Evolutionary conservation across 1,140 invertebrate genomes (phyloP).

Genomic region (Dysdera silvatica): DNA sequence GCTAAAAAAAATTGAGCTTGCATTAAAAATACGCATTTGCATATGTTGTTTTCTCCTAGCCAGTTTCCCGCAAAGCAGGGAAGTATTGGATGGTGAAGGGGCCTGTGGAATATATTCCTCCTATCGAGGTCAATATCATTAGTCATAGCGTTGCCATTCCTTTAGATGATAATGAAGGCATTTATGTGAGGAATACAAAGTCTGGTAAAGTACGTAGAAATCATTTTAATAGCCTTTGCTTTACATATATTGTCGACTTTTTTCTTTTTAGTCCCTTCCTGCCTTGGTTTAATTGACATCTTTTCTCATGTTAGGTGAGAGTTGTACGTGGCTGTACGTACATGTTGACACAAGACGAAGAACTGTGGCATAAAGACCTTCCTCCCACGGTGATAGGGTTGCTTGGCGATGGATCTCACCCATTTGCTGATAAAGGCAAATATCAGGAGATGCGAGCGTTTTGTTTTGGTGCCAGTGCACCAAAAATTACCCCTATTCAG

Average conservation of each 20-base stretch:
- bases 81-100: conserved; percentile 52
- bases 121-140: conserved; percentile 49
- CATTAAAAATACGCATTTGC: neutral
- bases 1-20: neutral
- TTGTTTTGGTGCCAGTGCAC: neutral
- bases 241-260: neutral
- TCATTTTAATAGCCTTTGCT: too few relatives aligned
- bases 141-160: conserved; percentile 47
- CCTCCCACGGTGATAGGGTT: conserved; percentile 45
- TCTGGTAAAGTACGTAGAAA: conserved; percentile 45
- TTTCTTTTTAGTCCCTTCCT: neutral
- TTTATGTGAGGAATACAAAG: conserved; percentile 51
- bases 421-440: conserved; percentile 44
- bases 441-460: conserved; percentile 5
- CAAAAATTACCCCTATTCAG: neutral
- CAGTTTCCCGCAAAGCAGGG: conserved; percentile 42
- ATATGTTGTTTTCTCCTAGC: conserved; percentile 18
- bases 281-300: neutral
- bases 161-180: conserved; percentile 52
- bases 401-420: conserved; percentile 41
- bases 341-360: conserved; percentile 52
- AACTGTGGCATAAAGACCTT: conserved; percentile 49
- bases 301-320: conserved; percentile 40
- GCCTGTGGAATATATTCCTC: conserved; percentile 49
- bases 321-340: conserved; percentile 49